Percentiles rank a stretch among this genome's conserved stretches.
Evolutionary conservation across 2,113 vertebrate species (phyloP).

Genomic region (Myxocyprinus asiaticus): DNA sequence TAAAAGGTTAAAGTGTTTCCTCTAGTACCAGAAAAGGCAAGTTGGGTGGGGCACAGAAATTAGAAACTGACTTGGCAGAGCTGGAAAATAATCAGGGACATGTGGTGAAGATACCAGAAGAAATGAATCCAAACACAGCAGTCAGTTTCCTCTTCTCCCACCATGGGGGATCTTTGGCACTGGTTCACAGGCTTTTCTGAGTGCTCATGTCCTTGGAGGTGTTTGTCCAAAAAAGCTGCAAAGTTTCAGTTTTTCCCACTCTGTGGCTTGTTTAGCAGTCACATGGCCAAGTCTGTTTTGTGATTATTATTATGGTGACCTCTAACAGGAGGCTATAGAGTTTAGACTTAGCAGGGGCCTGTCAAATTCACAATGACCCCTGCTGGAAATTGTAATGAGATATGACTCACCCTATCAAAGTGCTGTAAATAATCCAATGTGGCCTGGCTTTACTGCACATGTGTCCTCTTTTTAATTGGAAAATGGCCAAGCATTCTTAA

Average conservation of each 20-base stretch:
- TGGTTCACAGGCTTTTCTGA: background rate
- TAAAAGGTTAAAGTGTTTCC: no score
- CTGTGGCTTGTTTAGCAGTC: conserved; percentile 15
- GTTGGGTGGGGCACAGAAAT: background rate
- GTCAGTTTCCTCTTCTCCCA: conserved; percentile 4
- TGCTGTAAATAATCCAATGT: conserved; percentile 33
- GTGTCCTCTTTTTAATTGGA: conserved; percentile 13
- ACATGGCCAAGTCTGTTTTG: conserved; percentile 28
- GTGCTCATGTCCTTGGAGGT: conserved; percentile 18
- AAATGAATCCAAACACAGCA: conserved; percentile 26
- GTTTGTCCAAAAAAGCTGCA: background rate
- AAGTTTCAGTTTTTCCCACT: conserved; percentile 25
- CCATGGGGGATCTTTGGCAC: conserved; percentile 28
- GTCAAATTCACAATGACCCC: conserved; percentile 23
- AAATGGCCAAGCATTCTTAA: background rate
- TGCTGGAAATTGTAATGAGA: conserved; percentile 30
- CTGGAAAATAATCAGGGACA: conserved; percentile 8
- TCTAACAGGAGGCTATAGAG: conserved; percentile 18
- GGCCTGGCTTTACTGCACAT: conserved; percentile 4
- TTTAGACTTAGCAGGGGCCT: background rate
- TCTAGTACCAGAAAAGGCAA: no score
- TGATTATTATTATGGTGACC: conserved; percentile 27
- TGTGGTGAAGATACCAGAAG: background rate
- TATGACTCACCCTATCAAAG: conserved; percentile 24
- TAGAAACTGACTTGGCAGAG: conserved; percentile 5